These are phyloP conservation scores for Acridotheres tristis DNA, from an alignment of 2,797 vertebrate genomes.

Conservation along the genomic window DNA sequence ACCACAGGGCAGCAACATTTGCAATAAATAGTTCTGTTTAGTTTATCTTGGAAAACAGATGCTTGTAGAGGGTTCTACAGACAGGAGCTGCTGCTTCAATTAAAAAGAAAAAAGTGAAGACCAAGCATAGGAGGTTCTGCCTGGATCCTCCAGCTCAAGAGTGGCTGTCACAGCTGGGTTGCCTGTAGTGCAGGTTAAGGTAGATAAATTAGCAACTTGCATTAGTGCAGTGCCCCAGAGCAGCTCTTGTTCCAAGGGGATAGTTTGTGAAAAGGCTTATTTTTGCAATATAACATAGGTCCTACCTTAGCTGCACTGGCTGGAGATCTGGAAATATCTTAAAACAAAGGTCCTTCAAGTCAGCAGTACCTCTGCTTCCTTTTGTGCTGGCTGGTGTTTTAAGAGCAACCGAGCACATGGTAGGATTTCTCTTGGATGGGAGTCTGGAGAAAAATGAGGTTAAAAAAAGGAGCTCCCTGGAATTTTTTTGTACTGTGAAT, in stretches of 20 bases:
- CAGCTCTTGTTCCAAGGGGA: not conserved
- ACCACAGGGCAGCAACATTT: not conserved
- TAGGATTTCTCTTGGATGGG: not conserved
- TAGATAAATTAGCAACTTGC: not conserved
- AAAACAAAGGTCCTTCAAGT: not conserved
- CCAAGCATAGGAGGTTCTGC: not conserved
- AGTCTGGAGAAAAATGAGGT: not conserved
- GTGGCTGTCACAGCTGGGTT: not conserved
- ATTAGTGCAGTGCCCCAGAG: not conserved
- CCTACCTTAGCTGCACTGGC: not conserved
- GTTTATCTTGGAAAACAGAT: not conserved
- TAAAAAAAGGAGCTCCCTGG: not conserved
- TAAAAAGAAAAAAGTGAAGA: not conserved
- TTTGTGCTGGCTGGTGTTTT: not conserved
- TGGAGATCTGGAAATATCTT: not conserved
- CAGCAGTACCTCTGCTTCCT: not conserved
- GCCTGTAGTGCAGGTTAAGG: not conserved
- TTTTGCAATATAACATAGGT: not conserved
- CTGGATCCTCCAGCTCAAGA: not conserved
- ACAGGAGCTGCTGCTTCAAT: not conserved
- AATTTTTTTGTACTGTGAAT: not conserved
- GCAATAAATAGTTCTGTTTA: not conserved
- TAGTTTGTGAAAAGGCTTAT: not conserved
- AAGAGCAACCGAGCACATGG: accelerated
- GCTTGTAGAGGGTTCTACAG: not conserved